These are phyloP conservation scores for Maconellicoccus hirsutus DNA, from an alignment of 1,140 invertebrate species.

Conservation along the genomic window DNA sequence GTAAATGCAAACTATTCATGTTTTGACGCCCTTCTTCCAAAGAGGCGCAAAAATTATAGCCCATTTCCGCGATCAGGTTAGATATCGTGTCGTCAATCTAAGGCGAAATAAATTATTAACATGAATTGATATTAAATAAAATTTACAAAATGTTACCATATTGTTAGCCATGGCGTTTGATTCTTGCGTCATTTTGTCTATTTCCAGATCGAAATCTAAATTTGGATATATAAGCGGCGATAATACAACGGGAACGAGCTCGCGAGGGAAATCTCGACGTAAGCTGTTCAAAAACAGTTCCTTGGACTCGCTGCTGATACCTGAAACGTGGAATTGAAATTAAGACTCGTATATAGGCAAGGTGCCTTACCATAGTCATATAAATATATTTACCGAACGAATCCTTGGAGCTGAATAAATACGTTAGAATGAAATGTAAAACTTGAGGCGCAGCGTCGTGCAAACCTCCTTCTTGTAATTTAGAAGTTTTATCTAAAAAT, in stretches of 20 bases:
- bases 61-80: conserved; percentile 79
- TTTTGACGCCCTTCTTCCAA: conserved; percentile 75
- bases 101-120: conserved; percentile 25
- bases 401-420: conserved; percentile 31
- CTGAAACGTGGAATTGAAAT: conserved; percentile 38
- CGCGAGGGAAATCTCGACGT: conserved; percentile 72
- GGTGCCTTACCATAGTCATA: not conserved
- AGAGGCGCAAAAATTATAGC: conserved; percentile 72
- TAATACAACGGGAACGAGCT: conserved; percentile 74
- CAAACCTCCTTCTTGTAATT: conserved; percentile 58
- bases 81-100: conserved; percentile 56
- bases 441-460: conserved; percentile 80
- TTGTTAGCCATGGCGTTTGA: conserved; percentile 44
- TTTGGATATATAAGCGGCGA: conserved; percentile 73
- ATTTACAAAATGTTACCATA: too few relatives aligned
- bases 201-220: conserved; percentile 52
- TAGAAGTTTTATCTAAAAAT: not conserved
- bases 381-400: conserved; percentile 37
- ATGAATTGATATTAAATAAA: conserved; percentile 1
- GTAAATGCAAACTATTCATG: conserved; percentile 41
- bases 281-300: conserved; percentile 68
- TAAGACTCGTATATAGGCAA: not conserved
- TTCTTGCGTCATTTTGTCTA: conserved; percentile 43
- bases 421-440: conserved; percentile 60
- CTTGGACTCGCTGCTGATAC: conserved; percentile 54